A percentile compares a stretch with the other conserved stretches of the same genome.
Evolutionary conservation across 2,888 invertebrate species (phyloP).

Genomic region (Lasioglossum oenotherae): DNA sequence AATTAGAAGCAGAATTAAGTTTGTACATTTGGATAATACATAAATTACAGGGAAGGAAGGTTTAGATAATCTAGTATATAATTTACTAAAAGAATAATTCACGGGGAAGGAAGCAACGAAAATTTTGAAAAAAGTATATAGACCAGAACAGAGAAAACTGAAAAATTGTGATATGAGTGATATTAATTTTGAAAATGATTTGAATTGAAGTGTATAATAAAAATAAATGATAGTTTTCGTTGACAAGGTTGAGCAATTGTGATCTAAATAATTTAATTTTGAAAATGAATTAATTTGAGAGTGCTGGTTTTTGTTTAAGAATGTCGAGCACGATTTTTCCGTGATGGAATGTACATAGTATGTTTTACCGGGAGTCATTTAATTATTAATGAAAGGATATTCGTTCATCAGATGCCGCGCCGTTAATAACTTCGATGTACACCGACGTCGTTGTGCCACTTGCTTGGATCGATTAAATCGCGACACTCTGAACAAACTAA

Average conservation of each 20-base stretch:
- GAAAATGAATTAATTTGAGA: not conserved
- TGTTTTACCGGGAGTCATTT: not conserved
- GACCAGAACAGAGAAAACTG: not conserved
- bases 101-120: not conserved
- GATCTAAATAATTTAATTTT: not conserved
- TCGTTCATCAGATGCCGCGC: not conserved
- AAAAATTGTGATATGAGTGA: not conserved
- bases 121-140: not conserved
- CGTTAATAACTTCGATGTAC: not conserved
- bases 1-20: too few species aligned
- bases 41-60: too few species aligned
- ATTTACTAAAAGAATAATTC: not conserved
- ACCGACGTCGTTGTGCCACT: not conserved
- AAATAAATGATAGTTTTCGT: too few species aligned
- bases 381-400: not conserved
- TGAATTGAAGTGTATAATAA: too few species aligned
- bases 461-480: conserved; percentile 12
- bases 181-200: not conserved
- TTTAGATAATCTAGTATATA: not conserved
- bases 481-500: conserved; percentile 8
- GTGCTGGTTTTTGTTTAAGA: not conserved
- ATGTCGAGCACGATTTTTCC: not conserved
- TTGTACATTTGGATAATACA: too few species aligned
- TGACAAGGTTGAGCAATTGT: not conserved
- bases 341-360: not conserved